These are phyloP conservation scores for Lepidurus packardi DNA, from an alignment of 1,140 invertebrate species.

Conservation along the genomic window DNA sequence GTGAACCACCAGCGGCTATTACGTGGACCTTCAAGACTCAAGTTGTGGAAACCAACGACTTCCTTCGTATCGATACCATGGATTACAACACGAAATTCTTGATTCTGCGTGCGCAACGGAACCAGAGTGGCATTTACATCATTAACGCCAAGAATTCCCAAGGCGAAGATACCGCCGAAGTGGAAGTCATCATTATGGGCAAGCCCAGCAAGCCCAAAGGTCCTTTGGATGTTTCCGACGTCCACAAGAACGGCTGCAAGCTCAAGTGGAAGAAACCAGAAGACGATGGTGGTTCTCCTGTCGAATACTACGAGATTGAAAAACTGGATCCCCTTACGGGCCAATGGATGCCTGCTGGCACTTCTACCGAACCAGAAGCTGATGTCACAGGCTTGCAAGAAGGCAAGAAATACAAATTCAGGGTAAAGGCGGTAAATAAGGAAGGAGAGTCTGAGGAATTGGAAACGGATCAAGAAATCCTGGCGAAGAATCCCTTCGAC, in stretches of 20 bases:
- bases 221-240: conserved; percentile 78
- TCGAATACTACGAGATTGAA: conserved; percentile 96
- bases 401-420: conserved; percentile 97
- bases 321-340: conserved; percentile 90
- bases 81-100: conserved; percentile 89
- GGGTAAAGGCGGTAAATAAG: conserved; percentile 96
- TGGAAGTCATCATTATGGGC: conserved; percentile 80
- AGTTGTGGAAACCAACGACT: conserved; percentile 56
- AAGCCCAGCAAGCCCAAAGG: conserved; percentile 76
- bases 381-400: conserved; percentile 80
- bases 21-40: conserved; percentile 82
- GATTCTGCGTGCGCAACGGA: conserved; percentile 69
- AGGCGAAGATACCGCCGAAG: conserved; percentile 86
- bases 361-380: conserved; percentile 68
- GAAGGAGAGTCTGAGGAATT: conserved; percentile 95
- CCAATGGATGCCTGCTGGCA: conserved; percentile 83
- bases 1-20: conserved; percentile 86
- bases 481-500: conserved; percentile 98
- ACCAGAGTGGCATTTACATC: conserved; percentile 83
- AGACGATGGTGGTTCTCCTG: conserved; percentile 82
- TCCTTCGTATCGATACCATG: conserved; percentile 70
- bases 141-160: conserved; percentile 88
- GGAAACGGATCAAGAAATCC: conserved; percentile 85
- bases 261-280: conserved; percentile 89
- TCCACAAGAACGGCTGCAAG: conserved; percentile 90